phyloP scores from a whole-genome alignment of 2,797 vertebrate species.

The Etheostoma perlongum region DNA sequence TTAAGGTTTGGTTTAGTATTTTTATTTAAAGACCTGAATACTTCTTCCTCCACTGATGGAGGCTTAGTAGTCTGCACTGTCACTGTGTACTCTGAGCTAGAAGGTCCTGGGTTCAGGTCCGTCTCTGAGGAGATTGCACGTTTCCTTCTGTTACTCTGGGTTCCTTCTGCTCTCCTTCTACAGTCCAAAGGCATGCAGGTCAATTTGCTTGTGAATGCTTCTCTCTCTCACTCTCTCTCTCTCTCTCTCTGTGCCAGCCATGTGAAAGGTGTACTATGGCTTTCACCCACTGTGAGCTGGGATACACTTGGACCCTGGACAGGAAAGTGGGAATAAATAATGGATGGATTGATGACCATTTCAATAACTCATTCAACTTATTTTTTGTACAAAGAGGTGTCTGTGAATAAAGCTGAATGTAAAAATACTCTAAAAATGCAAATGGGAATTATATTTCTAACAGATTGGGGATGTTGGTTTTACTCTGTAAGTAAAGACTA shows the following conservation, averaged over 20 bases:
- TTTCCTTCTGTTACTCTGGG: not conserved
- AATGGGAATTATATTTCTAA: too few relatives aligned
- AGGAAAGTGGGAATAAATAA: too few relatives aligned
- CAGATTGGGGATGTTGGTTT: not conserved
- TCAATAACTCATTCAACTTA: not conserved
- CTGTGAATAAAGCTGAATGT: not conserved
- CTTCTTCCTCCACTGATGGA: too few relatives aligned
- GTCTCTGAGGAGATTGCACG: not conserved
- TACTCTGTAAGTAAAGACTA: constrained; percentile 27
- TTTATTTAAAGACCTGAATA: too few relatives aligned
- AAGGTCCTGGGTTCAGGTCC: not conserved
- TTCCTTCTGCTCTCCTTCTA: not conserved
- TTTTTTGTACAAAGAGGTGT: not conserved
- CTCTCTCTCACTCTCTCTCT: too few relatives aligned
- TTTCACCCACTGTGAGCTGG: too few relatives aligned
- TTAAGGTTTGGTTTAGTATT: too few relatives aligned
- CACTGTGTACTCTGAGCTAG: too few relatives aligned
- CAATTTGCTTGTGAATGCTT: not conserved
- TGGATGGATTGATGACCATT: not conserved
- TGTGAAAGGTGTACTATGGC: too few relatives aligned
- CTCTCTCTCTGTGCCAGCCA: too few relatives aligned
- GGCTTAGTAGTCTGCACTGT: too few relatives aligned
- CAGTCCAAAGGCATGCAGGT: not conserved
- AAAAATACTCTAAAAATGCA: not conserved
- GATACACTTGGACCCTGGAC: too few relatives aligned